Percentiles rank a stretch among this genome's conserved stretches.
phyloP scores from a whole-genome alignment of 1,140 invertebrate genomes.

The Maconellicoccus hirsutus region DNA sequence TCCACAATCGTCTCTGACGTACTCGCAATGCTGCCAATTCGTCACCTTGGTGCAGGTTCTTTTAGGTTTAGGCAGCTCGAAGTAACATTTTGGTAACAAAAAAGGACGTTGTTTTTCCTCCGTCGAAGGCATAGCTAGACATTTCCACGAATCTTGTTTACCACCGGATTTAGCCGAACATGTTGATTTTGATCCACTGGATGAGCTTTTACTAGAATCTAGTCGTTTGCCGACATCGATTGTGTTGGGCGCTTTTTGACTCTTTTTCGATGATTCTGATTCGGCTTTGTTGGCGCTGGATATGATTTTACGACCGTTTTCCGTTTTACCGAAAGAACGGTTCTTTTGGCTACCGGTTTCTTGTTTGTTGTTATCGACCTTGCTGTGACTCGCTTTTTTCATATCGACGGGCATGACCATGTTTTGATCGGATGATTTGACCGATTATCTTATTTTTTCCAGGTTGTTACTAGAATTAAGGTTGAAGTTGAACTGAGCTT shows the following conservation, averaged over 20 bases:
- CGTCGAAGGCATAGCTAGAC: not conserved
- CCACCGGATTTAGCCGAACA: not conserved
- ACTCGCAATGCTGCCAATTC: not conserved
- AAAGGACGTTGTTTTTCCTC: not conserved
- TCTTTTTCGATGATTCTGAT: not conserved
- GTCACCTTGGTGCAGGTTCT: not conserved
- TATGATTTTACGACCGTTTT: not conserved
- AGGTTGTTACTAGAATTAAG: constrained; percentile 7
- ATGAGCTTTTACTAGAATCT: not conserved
- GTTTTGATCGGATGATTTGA: not conserved
- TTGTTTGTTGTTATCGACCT: not conserved
- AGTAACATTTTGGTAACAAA: not conserved
- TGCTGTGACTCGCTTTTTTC: not conserved
- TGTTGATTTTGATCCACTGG: not conserved
- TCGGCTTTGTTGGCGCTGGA: not conserved
- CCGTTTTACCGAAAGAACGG: not conserved
- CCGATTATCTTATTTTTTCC: not conserved
- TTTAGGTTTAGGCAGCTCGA: not conserved
- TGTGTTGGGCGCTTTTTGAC: not conserved
- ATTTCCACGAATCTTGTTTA: not conserved
- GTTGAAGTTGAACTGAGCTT: not conserved
- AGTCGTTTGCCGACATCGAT: not conserved
- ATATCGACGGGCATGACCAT: not conserved
- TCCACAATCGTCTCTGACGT: constrained; percentile 1
- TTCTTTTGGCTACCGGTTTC: not conserved